Percentiles rank a stretch among this genome's conserved stretches.
Evolutionary conservation across 2,797 vertebrate genomes (phyloP).

Genomic region (Poeciliopsis turneri): DNA sequence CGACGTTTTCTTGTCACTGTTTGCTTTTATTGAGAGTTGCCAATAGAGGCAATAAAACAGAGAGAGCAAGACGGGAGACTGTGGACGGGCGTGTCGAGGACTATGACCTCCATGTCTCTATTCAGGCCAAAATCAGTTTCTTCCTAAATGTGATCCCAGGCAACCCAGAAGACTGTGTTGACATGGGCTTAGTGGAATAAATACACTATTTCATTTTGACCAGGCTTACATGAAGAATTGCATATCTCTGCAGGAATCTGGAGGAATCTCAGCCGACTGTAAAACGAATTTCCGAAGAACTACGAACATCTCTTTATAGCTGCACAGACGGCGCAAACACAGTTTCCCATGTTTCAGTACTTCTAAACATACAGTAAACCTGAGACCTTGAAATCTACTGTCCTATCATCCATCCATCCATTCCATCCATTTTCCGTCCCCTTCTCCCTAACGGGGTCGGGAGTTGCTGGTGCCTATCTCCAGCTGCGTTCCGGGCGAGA

Average conservation of each 20-base stretch:
- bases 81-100: too few relatives aligned
- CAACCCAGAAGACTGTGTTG: neutral
- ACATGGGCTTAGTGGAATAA: neutral
- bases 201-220: neutral
- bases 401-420: too few relatives aligned
- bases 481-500: too few relatives aligned
- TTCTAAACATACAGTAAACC: neutral
- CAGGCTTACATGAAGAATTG: neutral
- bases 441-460: too few relatives aligned
- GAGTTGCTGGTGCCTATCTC: too few relatives aligned
- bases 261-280: neutral
- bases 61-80: too few relatives aligned
- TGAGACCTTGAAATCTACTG: neutral
- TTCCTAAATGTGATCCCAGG: neutral
- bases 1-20: neutral
- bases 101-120: too few relatives aligned
- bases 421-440: too few relatives aligned
- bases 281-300: neutral
- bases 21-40: neutral
- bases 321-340: neutral
- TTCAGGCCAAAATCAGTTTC: neutral
- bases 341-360: neutral
- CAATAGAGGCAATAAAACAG: neutral
- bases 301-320: neutral
- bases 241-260: neutral